These are phyloP conservation scores for Zaprionus ghesquierei DNA, from an alignment of 1,140 invertebrate genomes.

Conservation along the genomic window DNA sequence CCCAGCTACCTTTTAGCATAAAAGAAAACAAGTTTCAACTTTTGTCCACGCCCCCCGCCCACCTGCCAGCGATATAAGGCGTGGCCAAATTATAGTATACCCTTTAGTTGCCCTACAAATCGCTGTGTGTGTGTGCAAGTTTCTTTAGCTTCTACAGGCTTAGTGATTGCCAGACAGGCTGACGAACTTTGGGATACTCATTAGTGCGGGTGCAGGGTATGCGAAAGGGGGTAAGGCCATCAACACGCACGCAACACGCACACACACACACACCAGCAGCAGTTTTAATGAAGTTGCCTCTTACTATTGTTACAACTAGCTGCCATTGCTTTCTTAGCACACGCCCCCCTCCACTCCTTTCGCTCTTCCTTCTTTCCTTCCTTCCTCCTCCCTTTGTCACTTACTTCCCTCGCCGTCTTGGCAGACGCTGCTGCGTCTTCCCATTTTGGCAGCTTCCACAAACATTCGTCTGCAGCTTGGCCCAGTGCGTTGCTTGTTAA, in stretches of 20 bases:
- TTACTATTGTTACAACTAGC: slow-evolving; percentile 27
- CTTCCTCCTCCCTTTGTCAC: no score
- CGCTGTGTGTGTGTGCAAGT: neutral
- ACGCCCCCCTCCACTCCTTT: neutral
- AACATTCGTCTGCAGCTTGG: neutral
- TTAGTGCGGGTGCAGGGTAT: neutral
- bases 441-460: neutral
- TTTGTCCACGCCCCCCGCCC: neutral
- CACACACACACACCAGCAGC: slow-evolving; percentile 2
- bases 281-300: slow-evolving; percentile 56
- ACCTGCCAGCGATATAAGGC: neutral
- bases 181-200: slow-evolving; percentile 1
- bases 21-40: neutral
- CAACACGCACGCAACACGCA: neutral
- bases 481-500: slow-evolving; percentile 7
- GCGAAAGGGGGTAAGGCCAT: neutral
- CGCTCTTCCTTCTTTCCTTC: no score
- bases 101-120: neutral
- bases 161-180: neutral
- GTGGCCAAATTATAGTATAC: neutral
- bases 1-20: neutral
- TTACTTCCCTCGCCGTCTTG: neutral
- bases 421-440: neutral
- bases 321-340: neutral
- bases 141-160: neutral